phyloP scores from a whole-genome alignment of 1,140 invertebrate genomes.

The Metaphire vulgaris region DNA sequence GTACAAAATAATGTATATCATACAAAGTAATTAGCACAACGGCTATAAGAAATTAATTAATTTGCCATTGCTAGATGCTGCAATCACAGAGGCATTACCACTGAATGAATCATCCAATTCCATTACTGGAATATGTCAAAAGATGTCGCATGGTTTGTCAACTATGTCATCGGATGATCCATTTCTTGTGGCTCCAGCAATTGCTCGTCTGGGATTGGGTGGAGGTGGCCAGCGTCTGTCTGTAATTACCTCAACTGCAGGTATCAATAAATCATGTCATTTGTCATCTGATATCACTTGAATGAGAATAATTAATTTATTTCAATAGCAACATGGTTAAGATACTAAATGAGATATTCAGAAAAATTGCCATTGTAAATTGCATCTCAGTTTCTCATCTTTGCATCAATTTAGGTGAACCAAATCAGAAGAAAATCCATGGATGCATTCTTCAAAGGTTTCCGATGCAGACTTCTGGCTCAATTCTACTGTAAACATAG shows the following conservation, averaged over 20 bases:
- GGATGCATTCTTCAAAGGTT: background rate
- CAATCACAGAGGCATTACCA: background rate
- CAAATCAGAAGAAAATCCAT: too few relatives aligned
- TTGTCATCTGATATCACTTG: too few relatives aligned
- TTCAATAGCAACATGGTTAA: too few relatives aligned
- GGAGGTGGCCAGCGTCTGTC: too few relatives aligned
- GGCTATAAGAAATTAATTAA: too few relatives aligned
- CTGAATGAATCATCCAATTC: background rate
- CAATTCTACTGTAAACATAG: background rate
- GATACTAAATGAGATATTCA: background rate
- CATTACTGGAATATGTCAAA: background rate
- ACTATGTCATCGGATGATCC: background rate
- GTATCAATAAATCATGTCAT: too few relatives aligned
- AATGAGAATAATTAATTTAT: too few relatives aligned
- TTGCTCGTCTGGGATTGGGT: background rate
- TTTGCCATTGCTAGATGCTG: background rate
- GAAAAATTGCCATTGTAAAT: background rate
- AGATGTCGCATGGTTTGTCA: background rate
- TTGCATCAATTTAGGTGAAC: too few relatives aligned
- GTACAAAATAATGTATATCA: too few relatives aligned
- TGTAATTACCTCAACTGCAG: too few relatives aligned
- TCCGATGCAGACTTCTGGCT: constrained; percentile 14
- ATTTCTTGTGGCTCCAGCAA: background rate
- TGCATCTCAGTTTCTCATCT: too few relatives aligned
- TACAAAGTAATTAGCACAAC: too few relatives aligned